Percentiles rank a stretch among this genome's conserved stretches.
Evolutionary conservation across 1,140 invertebrate genomes (phyloP).

Genomic region (Diorhabda sublineata): DNA sequence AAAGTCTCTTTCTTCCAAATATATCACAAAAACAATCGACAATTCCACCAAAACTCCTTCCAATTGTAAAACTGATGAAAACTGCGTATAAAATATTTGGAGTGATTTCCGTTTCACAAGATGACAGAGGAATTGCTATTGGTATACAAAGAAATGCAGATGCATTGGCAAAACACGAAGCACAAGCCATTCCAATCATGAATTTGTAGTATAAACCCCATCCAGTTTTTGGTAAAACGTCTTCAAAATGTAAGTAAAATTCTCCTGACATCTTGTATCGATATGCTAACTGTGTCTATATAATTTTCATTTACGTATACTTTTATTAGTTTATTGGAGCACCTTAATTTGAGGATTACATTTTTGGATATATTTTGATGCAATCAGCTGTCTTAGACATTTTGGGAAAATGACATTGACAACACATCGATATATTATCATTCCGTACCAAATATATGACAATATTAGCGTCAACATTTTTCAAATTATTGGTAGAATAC

Average conservation of each 20-base stretch:
- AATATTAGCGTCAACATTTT: no score
- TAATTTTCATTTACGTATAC: no score
- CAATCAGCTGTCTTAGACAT: no score
- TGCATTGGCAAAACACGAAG: constrained; percentile 6
- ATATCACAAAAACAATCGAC: constrained; percentile 30
- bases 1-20: constrained; percentile 34
- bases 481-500: no score
- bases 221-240: constrained; percentile 11
- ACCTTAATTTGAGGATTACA: no score
- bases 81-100: constrained; percentile 6
- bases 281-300: no score
- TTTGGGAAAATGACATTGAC: no score
- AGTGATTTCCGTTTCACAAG: constrained; percentile 7
- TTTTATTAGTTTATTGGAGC: no score
- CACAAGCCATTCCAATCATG: constrained; percentile 16
- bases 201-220: constrained; percentile 20
- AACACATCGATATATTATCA: no score
- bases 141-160: constrained; percentile 5
- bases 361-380: no score
- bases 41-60: constrained; percentile 34
- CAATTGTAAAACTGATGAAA: constrained; percentile 23
- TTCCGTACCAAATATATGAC: no score
- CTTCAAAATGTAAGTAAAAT: constrained; percentile 8
- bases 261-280: no score
- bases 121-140: constrained; percentile 9